Evolutionary conservation across 1,140 invertebrate species (phyloP).

Genomic region (Fragariocoptes setiger): DNA sequence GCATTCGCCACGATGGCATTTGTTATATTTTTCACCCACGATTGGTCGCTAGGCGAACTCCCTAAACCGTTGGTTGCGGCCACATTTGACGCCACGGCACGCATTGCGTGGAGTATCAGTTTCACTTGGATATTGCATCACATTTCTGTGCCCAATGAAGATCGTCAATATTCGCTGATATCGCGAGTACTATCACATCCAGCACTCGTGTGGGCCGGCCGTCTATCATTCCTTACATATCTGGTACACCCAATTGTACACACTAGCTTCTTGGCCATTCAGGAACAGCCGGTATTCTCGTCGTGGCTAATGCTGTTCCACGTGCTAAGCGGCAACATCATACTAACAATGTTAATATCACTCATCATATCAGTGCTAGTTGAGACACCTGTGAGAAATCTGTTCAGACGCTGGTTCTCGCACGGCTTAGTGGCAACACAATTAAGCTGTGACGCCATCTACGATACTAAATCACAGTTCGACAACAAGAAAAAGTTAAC

Average conservation of each 20-base stretch:
- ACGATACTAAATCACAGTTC: too few species aligned
- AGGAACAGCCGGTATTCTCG: constrained; percentile 7
- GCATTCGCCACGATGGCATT: not conserved
- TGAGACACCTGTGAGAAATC: constrained; percentile 3
- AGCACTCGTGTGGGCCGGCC: constrained; percentile 1
- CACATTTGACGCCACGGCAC: constrained; percentile 3
- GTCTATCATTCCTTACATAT: constrained; percentile 3
- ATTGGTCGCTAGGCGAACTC: not conserved
- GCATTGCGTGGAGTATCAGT: constrained; percentile 2
- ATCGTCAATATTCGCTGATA: not conserved
- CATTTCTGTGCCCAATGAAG: not conserved
- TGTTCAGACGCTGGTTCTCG: not conserved
- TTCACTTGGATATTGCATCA: constrained; percentile 3
- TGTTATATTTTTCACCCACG: not conserved
- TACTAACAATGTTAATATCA: constrained; percentile 5
- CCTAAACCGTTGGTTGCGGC: constrained; percentile 4
- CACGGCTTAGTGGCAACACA: too few species aligned
- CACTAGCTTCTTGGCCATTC: constrained; percentile 5
- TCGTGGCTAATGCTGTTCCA: not conserved
- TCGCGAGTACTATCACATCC: constrained; percentile 1
- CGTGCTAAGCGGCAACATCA: constrained; percentile 6
- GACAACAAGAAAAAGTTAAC: too few species aligned
- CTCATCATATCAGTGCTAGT: constrained; percentile 6
- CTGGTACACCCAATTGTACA: constrained; percentile 5
- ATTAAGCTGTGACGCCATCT: too few species aligned